Evolutionary conservation across 1,140 invertebrate genomes (phyloP).

Genomic region (Portunus trituberculatus): DNA sequence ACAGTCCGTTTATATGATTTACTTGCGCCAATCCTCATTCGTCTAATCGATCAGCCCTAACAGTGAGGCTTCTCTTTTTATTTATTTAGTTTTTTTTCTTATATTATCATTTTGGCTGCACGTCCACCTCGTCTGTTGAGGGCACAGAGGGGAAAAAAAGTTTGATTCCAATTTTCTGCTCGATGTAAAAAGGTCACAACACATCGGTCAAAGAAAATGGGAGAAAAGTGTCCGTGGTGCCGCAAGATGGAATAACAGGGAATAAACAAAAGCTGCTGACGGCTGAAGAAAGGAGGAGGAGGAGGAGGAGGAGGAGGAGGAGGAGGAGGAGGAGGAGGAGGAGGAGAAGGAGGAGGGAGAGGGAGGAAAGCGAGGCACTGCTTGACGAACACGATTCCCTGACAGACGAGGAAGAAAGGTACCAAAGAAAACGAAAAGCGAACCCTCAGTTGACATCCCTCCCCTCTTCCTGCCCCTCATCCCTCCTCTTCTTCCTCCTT

Average conservation of each 20-base stretch:
- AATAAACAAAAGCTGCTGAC: constrained; percentile 4
- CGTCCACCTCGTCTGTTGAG: not conserved
- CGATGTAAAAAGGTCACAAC: constrained; percentile 39
- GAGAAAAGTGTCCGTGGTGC: not conserved
- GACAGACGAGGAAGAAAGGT: constrained; percentile 20
- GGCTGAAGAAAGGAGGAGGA: not conserved
- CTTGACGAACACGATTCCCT: constrained; percentile 18
- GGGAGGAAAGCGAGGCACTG: not conserved
- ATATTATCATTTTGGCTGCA: constrained; percentile 1
- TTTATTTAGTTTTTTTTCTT: not conserved
- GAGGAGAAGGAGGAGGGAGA: constrained; percentile 34
- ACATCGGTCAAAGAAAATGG: constrained; percentile 35
- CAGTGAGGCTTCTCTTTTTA: not conserved
- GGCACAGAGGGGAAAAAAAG: constrained; percentile 34
- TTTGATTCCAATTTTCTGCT: constrained; percentile 51
- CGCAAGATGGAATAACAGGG: not conserved
- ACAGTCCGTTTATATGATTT: constrained; percentile 14
- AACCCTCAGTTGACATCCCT: not conserved
- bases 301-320: not conserved
- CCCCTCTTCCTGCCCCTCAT: constrained; percentile 2
- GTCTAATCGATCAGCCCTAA: not conserved
- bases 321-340: not conserved
- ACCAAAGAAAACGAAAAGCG: constrained; percentile 13
- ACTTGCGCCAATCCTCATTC: not conserved
- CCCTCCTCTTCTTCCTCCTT: not conserved